Evolutionary conservation across 1,140 invertebrate species (phyloP).

Genomic region (Drosophila tropicalis): DNA sequence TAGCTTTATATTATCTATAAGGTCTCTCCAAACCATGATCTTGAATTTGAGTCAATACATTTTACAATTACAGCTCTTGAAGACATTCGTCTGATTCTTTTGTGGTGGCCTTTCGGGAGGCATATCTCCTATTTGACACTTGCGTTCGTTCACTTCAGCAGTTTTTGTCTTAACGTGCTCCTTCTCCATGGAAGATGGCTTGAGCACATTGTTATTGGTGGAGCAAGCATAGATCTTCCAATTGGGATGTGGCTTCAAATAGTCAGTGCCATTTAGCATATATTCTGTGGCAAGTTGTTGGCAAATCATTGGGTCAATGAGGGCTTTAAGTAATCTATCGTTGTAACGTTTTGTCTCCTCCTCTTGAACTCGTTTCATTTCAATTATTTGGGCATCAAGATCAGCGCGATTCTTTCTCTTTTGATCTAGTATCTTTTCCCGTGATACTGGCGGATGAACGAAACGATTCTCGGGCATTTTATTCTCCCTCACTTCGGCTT

Average conservation of each 20-base stretch:
- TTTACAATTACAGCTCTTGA: slow-evolving; percentile 32
- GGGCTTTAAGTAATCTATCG: slow-evolving; percentile 48
- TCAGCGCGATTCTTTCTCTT: slow-evolving; percentile 43
- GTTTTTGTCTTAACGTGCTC: slow-evolving; percentile 27
- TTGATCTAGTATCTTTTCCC: slow-evolving; percentile 38
- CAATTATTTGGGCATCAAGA: slow-evolving; percentile 62
- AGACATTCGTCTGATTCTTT: background rate
- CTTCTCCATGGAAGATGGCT: slow-evolving; percentile 29
- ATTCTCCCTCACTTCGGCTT: slow-evolving; percentile 58
- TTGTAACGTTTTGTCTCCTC: slow-evolving; percentile 61
- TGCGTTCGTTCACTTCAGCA: slow-evolving; percentile 40
- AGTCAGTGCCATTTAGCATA: slow-evolving; percentile 51
- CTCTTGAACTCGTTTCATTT: slow-evolving; percentile 65
- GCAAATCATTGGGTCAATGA: slow-evolving; percentile 62
- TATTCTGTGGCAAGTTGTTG: slow-evolving; percentile 54
- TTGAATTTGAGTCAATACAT: slow-evolving; percentile 19
- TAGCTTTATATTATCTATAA: too few relatives aligned
- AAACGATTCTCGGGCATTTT: slow-evolving; percentile 75
- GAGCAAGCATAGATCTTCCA: slow-evolving; percentile 68
- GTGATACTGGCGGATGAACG: slow-evolving; percentile 60
- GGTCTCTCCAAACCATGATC: background rate
- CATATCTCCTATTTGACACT: slow-evolving; percentile 34
- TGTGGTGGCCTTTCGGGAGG: background rate
- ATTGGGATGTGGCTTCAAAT: slow-evolving; percentile 69
- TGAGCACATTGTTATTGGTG: slow-evolving; percentile 43